Base-by-base conservation (phyloP, 2,113 vertebrate genomes). In the Stegostoma tigrinum region DNA sequence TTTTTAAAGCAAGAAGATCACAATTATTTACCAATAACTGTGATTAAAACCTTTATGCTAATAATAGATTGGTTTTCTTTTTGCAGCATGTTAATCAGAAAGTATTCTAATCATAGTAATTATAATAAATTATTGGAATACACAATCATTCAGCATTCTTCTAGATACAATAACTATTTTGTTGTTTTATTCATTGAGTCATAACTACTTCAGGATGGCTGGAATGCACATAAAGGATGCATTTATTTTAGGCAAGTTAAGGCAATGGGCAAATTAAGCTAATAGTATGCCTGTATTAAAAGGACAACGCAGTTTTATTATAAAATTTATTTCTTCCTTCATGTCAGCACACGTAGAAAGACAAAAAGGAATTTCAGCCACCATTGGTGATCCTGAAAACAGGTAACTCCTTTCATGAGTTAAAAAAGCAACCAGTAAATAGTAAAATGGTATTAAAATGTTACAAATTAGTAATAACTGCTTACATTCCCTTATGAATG, bases 181-280 rank as follows among this genome's bases (percentile, higher is more conserved):
- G 78, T 83, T 83, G 17, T 42, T 83, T 83, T 83, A 42, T 17
- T 15, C 78, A 42, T 83, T 83, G 78, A 83, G 78, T 83, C 78
- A 83, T 83, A 83, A 83, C 78, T 38, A 83, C 78, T 83, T 83
- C 78, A 83, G n/a, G 78, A 83, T 83, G 78, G 38, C 78, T 83
- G 78, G n/a, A 83, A 83, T 83, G 78, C 19, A 4, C n/a, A 83
- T 38, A 83, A 83, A 83, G 78, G 78, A 17, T 42, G 5, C 78
- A 42, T 83, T 83, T 83, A 83, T 42, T 83, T 83, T 42, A 83
- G 78, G 78, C 78, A 83, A 83, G 78, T 42, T 83, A 83, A 83
- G 78, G 78, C 78, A 83, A 83, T 38, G 15, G 78, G 78, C n/a
- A 83, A 42, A 83, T 83, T 83, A 83, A 83, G 17, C n/a, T 83